Conservation (phyloP, 2,113 vertebrate genomes). For the Ibidorhyncha struthersii region DNA sequence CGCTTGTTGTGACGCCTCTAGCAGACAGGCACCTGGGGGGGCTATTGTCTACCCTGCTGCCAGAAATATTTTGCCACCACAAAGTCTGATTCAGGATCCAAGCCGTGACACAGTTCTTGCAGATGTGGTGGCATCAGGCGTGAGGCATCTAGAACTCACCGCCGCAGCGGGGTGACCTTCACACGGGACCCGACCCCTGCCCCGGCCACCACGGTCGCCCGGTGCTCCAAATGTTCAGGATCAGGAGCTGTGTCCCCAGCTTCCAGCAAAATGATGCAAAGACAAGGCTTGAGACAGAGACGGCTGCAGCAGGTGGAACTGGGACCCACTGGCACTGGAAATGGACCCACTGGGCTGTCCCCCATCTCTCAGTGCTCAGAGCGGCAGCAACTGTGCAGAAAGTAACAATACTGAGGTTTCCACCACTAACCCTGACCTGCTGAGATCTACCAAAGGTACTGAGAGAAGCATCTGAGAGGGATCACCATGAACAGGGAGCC, state of each 20-base stretch:
- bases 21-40: not conserved
- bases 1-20: not conserved
- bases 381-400: not conserved
- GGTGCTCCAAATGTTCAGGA: rapidly evolving
- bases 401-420: not conserved
- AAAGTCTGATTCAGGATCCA: not conserved
- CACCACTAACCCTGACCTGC: not conserved
- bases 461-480: too few relatives aligned
- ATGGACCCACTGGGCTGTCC: not conserved
- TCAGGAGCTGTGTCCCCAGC: not conserved
- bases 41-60: rapidly evolving
- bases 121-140: not conserved
- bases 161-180: rapidly evolving
- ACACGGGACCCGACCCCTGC: rapidly evolving
- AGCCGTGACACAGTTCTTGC: not conserved
- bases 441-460: not conserved
- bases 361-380: not conserved
- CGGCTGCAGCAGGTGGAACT: not conserved
- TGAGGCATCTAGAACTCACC: not conserved
- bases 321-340: not conserved
- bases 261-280: not conserved
- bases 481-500: not conserved
- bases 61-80: not conserved
- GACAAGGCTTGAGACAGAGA: not conserved
- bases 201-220: rapidly evolving